Base-by-base conservation (phyloP, 1,140 invertebrate species). In the Cataglyphis hispanica region DNA sequence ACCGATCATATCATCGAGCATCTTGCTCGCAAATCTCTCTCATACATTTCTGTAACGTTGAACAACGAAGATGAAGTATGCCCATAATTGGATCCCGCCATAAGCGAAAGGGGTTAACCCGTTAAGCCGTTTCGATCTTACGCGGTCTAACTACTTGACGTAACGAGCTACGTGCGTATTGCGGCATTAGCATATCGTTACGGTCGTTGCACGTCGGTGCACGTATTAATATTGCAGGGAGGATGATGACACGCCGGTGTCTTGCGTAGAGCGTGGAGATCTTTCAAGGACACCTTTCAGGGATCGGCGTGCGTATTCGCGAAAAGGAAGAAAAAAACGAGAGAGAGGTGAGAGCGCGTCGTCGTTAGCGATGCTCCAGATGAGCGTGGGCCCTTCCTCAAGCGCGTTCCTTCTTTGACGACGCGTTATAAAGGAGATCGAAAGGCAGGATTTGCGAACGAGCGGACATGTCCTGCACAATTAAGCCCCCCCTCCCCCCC, bases 201-300 rank as follows among this genome's bases (percentile, higher is more conserved):
- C 67, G 58, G 37, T 75, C 46, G 53, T 60, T 78, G 76, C 72
- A 81, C 58, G 31, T 64, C 63, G 7, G 46, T 69, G 64, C 77
- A 69, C 46, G 69, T 80, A 80, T 80, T 80, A 80, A 69, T 80
- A 80, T 80, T 69, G 43, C 34, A 50, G 46, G 46, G 46, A 69
- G 77, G 34, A 69, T 80, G 77, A 80, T 80, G 77, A 80, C 77
- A 80, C 46, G 63, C 43, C 61, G 31, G 64, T 53, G 64, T 50
- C 72, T 78, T 72, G 70, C 53, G 70, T 67, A 81, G 67, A 60
- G 1, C 11, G 64, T 25, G 56, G 76, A 93, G 89, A 91, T 69
- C 90, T 80, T 80, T 80, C 77, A 80, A 80, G 77, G 61, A 80
- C 76, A 56, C 76, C 46, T 46, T 43, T 43, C 40, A 43, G 37